A percentile compares a stretch with the other conserved stretches of the same genome.
phyloP scores from a whole-genome alignment of 2,113 vertebrate species.

The Tretioscincus oriximinensis region DNA sequence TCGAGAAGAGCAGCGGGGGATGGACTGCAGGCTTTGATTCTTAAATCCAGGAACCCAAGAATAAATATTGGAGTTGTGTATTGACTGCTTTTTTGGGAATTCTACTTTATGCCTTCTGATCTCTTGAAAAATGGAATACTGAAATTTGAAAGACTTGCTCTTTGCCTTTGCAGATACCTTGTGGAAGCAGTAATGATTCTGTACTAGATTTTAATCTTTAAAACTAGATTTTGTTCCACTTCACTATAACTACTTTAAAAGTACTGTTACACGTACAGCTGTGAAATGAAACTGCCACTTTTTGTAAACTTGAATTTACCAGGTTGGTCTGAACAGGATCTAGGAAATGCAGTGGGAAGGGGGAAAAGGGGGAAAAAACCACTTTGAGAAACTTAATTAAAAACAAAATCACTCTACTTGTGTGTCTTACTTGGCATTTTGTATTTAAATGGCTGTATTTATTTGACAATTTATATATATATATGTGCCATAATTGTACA shows the following conservation, averaged over 20 bases:
- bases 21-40: neutral
- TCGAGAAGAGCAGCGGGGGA: neutral
- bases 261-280: conserved; percentile 68
- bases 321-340: conserved; percentile 61
- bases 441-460: conserved; percentile 90
- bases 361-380: conserved; percentile 35
- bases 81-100: neutral
- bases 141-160: conserved; percentile 12
- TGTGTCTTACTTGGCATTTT: conserved; percentile 80
- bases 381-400: conserved; percentile 68
- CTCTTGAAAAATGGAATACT: neutral
- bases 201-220: conserved; percentile 9
- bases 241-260: conserved; percentile 27
- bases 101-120: conserved; percentile 2
- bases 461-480: conserved; percentile 78
- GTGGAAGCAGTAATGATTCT: conserved; percentile 21
- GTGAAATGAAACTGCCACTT: conserved; percentile 70
- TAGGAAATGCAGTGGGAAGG: conserved; percentile 56
- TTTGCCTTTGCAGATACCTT: conserved; percentile 7
- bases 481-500: conserved; percentile 73
- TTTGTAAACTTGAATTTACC: conserved; percentile 69
- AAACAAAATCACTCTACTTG: conserved; percentile 61
- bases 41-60: neutral
- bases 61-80: neutral
- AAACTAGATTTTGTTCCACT: conserved; percentile 34